phyloP scores from a whole-genome alignment of 2,888 invertebrate species.

The Flexamia atlantica region DNA sequence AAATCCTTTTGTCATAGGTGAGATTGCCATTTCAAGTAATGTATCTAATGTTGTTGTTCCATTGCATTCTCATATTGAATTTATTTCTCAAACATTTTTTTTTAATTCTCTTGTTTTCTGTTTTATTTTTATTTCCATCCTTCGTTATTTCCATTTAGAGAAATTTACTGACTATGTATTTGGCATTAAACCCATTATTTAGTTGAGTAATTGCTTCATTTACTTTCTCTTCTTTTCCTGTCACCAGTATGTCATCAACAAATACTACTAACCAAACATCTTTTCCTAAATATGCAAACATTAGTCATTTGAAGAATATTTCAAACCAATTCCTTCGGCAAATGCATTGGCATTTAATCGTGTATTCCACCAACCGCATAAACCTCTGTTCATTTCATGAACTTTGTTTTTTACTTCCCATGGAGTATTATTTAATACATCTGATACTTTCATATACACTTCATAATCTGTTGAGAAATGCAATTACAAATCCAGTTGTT shows the following conservation, averaged over 20 bases:
- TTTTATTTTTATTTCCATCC: too few species aligned
- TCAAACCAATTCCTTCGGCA: neutral
- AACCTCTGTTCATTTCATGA: slow-evolving; percentile 43
- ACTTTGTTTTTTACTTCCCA: neutral
- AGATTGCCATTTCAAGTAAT: too few species aligned
- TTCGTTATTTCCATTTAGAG: neutral
- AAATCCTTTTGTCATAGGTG: slow-evolving; percentile 55
- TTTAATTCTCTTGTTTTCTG: too few species aligned
- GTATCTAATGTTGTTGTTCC: slow-evolving; percentile 45
- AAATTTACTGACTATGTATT: slow-evolving; percentile 27
- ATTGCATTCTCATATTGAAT: slow-evolving; percentile 38
- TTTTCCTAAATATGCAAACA: slow-evolving; percentile 20
- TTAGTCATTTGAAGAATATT: slow-evolving; percentile 9
- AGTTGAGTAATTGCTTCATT: slow-evolving; percentile 17
- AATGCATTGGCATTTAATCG: slow-evolving; percentile 30
- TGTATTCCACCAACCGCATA: slow-evolving; percentile 52
- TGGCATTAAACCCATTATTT: slow-evolving; percentile 36
- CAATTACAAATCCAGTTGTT: slow-evolving; percentile 71
- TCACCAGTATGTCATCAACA: slow-evolving; percentile 36
- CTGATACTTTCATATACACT: slow-evolving; percentile 68
- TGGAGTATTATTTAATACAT: slow-evolving; percentile 9
- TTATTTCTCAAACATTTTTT: too few species aligned
- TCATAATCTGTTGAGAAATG: slow-evolving; percentile 71
- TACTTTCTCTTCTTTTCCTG: slow-evolving; percentile 23
- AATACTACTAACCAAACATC: slow-evolving; percentile 50